These are phyloP conservation scores for Cynaeus angustus DNA, from an alignment of 2,888 invertebrate species.

Conservation along the genomic window DNA sequence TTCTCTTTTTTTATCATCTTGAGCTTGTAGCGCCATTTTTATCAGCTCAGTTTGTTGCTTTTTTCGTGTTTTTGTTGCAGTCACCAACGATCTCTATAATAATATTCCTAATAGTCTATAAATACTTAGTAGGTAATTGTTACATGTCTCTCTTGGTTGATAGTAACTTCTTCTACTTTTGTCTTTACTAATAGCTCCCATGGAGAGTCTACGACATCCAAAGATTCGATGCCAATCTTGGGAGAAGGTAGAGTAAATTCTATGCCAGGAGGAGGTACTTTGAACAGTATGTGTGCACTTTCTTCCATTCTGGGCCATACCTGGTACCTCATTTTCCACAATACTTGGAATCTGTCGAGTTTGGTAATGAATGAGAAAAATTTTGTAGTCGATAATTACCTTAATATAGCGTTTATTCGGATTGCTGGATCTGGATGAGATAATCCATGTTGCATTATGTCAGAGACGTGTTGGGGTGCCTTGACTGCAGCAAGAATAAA, in stretches of 20 bases:
- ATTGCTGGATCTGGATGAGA: slow-evolving; percentile 88
- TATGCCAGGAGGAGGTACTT: slow-evolving; percentile 98
- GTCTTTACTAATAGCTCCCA: slow-evolving; percentile 99
- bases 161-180: slow-evolving; percentile 98
- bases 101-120: not conserved
- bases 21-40: slow-evolving; percentile 93
- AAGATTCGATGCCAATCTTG: slow-evolving; percentile 96
- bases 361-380: not conserved
- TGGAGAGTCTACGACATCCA: slow-evolving; percentile 97
- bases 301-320: slow-evolving; percentile 99
- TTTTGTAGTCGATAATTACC: slow-evolving; percentile 69
- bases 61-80: slow-evolving; percentile 98
- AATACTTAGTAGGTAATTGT: slow-evolving; percentile 65
- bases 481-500: slow-evolving; percentile 96
- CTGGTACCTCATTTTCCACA: slow-evolving; percentile 98
- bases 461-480: slow-evolving; percentile 90
- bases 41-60: slow-evolving; percentile 99
- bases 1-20: slow-evolving; percentile 95
- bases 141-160: slow-evolving; percentile 97
- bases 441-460: slow-evolving; percentile 91
- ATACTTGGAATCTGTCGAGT: slow-evolving; percentile 85
- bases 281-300: slow-evolving; percentile 94
- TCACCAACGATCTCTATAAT: slow-evolving; percentile 90
- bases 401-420: slow-evolving; percentile 87
- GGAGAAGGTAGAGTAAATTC: slow-evolving; percentile 99